phyloP scores from a whole-genome alignment of 2,888 invertebrate genomes.

The Agonopterix arenella region DNA sequence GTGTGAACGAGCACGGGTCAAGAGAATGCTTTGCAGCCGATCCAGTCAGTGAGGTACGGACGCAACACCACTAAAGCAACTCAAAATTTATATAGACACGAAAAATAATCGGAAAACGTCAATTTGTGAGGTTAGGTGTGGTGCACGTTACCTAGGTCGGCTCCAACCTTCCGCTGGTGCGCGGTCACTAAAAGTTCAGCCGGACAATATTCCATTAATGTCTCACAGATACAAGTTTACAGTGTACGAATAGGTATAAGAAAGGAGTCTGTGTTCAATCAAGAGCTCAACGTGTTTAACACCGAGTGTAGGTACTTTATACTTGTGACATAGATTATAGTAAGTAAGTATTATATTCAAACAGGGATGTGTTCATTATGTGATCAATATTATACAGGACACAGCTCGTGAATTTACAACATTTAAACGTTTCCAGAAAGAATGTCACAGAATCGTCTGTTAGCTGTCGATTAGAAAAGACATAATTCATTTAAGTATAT shows the following conservation, averaged over 20 bases:
- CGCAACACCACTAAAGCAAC: constrained; percentile 77
- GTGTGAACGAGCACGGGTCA: constrained; percentile 70
- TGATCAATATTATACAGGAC: constrained; percentile 41
- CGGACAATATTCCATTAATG: constrained; percentile 71
- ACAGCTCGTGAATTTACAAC: constrained; percentile 47
- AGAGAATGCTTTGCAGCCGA: constrained; percentile 72
- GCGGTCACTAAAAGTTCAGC: constrained; percentile 81
- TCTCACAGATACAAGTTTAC: constrained; percentile 46
- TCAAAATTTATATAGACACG: constrained; percentile 73
- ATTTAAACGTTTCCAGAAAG: constrained; percentile 59
- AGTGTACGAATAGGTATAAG: constrained; percentile 38
- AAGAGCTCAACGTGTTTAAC: constrained; percentile 22
- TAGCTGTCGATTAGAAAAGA: constrained; percentile 6
- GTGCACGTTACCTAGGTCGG: constrained; percentile 83
- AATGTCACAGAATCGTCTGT: constrained; percentile 67
- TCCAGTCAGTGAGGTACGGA: constrained; percentile 75
- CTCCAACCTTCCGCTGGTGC: constrained; percentile 83
- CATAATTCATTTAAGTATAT: neutral
- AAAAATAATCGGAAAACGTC: constrained; percentile 73
- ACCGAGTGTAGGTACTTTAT: constrained; percentile 47
- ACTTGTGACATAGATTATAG: constrained; percentile 34
- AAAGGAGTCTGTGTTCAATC: constrained; percentile 45
- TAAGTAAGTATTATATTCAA: constrained; percentile 22
- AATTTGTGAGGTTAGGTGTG: constrained; percentile 74
- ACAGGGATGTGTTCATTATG: constrained; percentile 40